phyloP scores from a whole-genome alignment of 2,113 vertebrate genomes.

The Nematolebias whitei region DNA sequence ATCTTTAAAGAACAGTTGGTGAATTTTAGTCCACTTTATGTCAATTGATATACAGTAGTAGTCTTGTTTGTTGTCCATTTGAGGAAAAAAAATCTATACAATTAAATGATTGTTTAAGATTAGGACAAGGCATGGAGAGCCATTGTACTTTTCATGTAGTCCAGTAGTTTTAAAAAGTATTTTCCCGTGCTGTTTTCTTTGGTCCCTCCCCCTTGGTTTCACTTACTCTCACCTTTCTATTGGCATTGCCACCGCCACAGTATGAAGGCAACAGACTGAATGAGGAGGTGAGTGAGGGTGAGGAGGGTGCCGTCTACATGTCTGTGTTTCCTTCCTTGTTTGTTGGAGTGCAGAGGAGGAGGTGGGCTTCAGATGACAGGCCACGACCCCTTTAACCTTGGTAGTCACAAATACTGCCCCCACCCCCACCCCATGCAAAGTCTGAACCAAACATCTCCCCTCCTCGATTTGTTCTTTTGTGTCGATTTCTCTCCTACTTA shows the following conservation, averaged over 20 bases:
- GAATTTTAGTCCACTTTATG: no score
- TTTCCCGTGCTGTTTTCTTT: slow-evolving; percentile 55
- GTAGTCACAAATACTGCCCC: slow-evolving; percentile 39
- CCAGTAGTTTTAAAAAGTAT: slow-evolving; percentile 21
- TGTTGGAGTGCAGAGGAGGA: slow-evolving; percentile 69
- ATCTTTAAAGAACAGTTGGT: no score
- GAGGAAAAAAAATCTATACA: not conserved
- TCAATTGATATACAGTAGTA: not conserved
- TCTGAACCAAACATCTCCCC: slow-evolving; percentile 64
- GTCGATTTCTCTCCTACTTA: slow-evolving; percentile 53
- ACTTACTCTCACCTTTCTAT: slow-evolving; percentile 80
- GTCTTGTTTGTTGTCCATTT: not conserved
- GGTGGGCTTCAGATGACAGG: slow-evolving; percentile 56
- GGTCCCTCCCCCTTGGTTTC: slow-evolving; percentile 56
- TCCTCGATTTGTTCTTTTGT: slow-evolving; percentile 68
- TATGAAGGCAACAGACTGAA: slow-evolving; percentile 78
- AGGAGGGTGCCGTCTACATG: slow-evolving; percentile 59
- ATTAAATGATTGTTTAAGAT: no score
- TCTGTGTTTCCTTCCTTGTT: slow-evolving; percentile 66
- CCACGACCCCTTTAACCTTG: slow-evolving; percentile 38
- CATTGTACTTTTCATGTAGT: not conserved
- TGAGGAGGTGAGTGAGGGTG: slow-evolving; percentile 80
- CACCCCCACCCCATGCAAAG: slow-evolving; percentile 60
- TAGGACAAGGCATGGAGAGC: not conserved
- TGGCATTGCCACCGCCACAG: slow-evolving; percentile 77